Conservation (phyloP, 1,140 invertebrate species). For the Brachionus calyciflorus region DNA sequence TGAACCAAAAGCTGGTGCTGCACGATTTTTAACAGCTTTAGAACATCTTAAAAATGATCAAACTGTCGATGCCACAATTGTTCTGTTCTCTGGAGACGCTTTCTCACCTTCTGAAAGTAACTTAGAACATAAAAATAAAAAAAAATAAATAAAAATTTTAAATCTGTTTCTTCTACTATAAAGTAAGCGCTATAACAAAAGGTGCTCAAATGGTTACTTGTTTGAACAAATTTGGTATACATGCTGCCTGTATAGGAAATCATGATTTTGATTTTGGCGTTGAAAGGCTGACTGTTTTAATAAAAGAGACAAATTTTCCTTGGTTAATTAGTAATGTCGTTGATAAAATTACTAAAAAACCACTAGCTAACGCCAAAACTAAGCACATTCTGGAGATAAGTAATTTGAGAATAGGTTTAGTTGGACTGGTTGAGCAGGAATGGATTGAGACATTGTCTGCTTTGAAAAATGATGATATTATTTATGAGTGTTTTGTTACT, state of each 20-base stretch:
- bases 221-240: conserved; percentile 73
- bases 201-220: conserved; percentile 88
- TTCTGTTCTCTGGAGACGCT: conserved; percentile 83
- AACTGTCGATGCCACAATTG: conserved; percentile 70
- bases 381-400: conserved; percentile 71
- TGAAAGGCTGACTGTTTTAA: conserved; percentile 73
- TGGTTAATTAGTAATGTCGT: conserved; percentile 89
- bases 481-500: conserved; percentile 78
- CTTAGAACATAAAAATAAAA: conserved; percentile 55
- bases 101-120: conserved; percentile 83
- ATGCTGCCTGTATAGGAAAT: conserved; percentile 84
- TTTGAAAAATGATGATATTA: conserved; percentile 81
- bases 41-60: conserved; percentile 65
- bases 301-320: conserved; percentile 75
- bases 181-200: conserved; percentile 86
- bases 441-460: conserved; percentile 84
- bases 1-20: conserved; percentile 75
- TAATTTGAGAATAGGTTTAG: conserved; percentile 59
- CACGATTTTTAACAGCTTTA: conserved; percentile 75
- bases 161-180: neutral
- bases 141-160: no score
- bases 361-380: conserved; percentile 76
- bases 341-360: conserved; percentile 77
- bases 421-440: conserved; percentile 80
- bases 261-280: conserved; percentile 92